phyloP scores from a whole-genome alignment of 2,888 invertebrate species.

The Tipula unca region DNA sequence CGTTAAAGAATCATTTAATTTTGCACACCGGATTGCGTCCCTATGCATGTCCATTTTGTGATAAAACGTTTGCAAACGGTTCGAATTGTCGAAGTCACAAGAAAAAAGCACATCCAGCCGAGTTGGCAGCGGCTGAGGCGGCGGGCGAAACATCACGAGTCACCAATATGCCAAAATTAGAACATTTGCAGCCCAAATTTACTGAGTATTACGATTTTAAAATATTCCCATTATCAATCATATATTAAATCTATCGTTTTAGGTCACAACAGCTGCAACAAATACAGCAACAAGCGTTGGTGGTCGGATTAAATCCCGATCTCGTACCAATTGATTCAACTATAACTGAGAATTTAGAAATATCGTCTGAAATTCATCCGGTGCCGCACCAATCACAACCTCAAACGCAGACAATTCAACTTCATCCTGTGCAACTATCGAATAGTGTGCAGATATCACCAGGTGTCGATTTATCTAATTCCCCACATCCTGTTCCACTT shows the following conservation, averaged over 20 bases:
- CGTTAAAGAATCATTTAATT: conserved; percentile 37
- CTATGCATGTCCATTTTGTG: conserved; percentile 40
- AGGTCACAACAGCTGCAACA: neutral
- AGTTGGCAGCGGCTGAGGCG: conserved; percentile 39
- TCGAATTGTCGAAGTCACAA: conserved; percentile 42
- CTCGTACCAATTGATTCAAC: neutral
- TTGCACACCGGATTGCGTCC: conserved; percentile 39
- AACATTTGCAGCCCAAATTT: conserved; percentile 37
- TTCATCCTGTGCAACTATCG: neutral
- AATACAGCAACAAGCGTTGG: neutral
- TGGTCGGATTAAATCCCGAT: neutral
- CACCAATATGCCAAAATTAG: conserved; percentile 36
- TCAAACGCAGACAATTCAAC: neutral
- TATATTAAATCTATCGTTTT: neutral
- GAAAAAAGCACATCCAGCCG: conserved; percentile 38
- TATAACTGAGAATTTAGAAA: neutral
- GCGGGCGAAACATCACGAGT: conserved; percentile 33
- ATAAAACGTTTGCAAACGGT: conserved; percentile 39
- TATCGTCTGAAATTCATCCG: neutral
- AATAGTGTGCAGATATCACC: neutral
- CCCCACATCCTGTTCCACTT: neutral
- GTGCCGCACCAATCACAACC: neutral
- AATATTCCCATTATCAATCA: no score
- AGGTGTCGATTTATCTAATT: neutral
- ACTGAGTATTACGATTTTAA: conserved; percentile 23